A percentile compares a stretch with the other conserved stretches of the same genome.
Evolutionary conservation across 2,888 invertebrate species (phyloP).

Genomic region (Drosophila emarginata): DNA sequence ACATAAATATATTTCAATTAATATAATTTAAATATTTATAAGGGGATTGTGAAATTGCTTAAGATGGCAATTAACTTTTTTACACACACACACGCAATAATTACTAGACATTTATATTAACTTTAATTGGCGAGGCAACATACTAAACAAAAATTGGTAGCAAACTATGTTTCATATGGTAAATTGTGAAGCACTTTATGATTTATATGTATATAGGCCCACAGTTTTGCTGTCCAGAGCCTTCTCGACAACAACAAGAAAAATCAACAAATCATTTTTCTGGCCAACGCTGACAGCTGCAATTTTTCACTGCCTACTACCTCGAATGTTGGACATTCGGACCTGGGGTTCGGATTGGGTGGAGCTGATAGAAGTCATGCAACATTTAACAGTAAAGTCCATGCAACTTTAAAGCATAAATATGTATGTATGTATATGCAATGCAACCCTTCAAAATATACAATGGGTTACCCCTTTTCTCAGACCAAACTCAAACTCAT

Average conservation of each 20-base stretch:
- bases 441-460: constrained; percentile 19
- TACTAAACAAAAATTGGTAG: constrained; percentile 1
- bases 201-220: constrained; percentile 49
- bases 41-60: not conserved
- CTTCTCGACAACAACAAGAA: constrained; percentile 23
- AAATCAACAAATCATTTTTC: constrained; percentile 63
- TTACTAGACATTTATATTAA: constrained; percentile 51
- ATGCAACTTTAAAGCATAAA: constrained; percentile 42
- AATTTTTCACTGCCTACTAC: constrained; percentile 61
- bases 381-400: constrained; percentile 41
- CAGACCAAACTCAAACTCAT: constrained; percentile 1
- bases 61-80: not conserved
- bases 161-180: constrained; percentile 34
- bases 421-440: constrained; percentile 6
- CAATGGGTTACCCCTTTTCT: not conserved
- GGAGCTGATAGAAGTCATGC: constrained; percentile 50
- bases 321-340: constrained; percentile 1
- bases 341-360: not conserved
- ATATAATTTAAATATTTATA: constrained; percentile 1
- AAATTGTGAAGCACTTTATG: constrained; percentile 55
- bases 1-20: not conserved
- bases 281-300: constrained; percentile 65
- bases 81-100: constrained; percentile 26
- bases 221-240: not conserved
- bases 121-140: constrained; percentile 37